A percentile compares a stretch with the other conserved stretches of the same genome.
These are phyloP conservation scores for Carcharodon carcharias DNA, from an alignment of 2,797 vertebrate species.

Conservation along the genomic window DNA sequence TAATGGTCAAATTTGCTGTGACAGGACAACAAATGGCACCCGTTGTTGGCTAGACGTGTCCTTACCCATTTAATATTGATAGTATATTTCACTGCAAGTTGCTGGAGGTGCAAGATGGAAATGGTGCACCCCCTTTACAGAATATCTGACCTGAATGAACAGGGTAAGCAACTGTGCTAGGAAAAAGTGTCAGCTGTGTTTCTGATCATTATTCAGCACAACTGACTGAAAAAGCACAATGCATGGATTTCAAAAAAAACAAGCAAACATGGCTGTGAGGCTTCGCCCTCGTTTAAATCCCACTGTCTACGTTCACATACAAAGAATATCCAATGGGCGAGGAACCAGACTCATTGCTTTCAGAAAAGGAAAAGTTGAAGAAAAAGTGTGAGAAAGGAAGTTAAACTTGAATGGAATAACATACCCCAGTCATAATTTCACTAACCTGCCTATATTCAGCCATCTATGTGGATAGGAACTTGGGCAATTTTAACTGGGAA, in stretches of 20 bases:
- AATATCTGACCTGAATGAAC: not conserved
- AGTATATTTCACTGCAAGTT: not conserved
- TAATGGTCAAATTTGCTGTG: not conserved
- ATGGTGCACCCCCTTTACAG: too few relatives aligned
- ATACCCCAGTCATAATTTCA: not conserved
- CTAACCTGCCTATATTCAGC: not conserved
- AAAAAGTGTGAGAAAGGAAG: not conserved
- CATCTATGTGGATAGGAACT: not conserved
- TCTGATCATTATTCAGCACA: not conserved
- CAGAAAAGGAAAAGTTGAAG: not conserved
- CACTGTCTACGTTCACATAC: not conserved
- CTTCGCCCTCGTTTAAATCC: not conserved
- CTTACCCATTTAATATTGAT: not conserved
- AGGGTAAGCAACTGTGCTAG: not conserved
- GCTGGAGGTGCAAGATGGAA: not conserved
- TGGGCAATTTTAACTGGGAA: not conserved
- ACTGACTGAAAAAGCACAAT: not conserved
- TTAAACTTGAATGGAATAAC: not conserved
- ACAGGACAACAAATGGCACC: not conserved
- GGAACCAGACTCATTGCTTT: not conserved
- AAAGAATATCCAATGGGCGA: not conserved
- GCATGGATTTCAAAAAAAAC: not conserved
- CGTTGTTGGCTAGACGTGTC: not conserved
- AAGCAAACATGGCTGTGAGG: not conserved
- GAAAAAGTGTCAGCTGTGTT: not conserved